Base-by-base conservation (phyloP, 2,797 vertebrate genomes). In the Neosalanx taihuensis region DNA sequence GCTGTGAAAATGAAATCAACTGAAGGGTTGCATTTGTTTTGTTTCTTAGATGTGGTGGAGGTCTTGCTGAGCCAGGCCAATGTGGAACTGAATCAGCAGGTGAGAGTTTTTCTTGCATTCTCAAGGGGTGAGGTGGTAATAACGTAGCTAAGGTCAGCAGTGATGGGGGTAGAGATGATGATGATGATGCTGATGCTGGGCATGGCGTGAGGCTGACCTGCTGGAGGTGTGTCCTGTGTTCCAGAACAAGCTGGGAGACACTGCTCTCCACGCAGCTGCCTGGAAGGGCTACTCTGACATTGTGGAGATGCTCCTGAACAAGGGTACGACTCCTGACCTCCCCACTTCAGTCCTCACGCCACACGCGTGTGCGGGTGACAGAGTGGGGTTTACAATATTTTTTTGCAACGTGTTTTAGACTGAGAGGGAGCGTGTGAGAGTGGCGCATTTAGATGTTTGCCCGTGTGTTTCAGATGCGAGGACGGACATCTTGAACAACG, bases 251-350 rank as follows among this genome's bases (percentile, higher is more conserved):
- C 89, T 99, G 72, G 98, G 98, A 74, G 97, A 99, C 89, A 97
- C 98, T 2, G 78, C 91, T 81, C 90, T 99, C 83, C 98, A 99
- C n/a, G 98, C 97, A 76, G 98, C 97, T 74, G 93, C 97, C 71
- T 99, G 98, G 98, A 99, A 99, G 71, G 98, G 98, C 77, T 97
- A 99, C 80, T 93, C 95, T 73, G 98, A 99, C 87, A 98, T 99
- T 74, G 94, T 97, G 87, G 95, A 98, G 91, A 92, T 98, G 93
- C 91, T 99, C 80, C 93, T 99, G 78, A 93, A 82, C 71, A 97
- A 95, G 90, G 89, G 96, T 97, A 88, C 89, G 89, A 81, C 20
- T 20, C 51, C 33, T 7, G 23, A 17, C 23, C 13, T 20, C n/a
- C 46, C 29, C 60, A 29, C 12, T 30, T 31, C 62, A 7, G 26